Evolutionary conservation across 2,113 vertebrate genomes (phyloP).

Genomic region (Turnix velox): DNA sequence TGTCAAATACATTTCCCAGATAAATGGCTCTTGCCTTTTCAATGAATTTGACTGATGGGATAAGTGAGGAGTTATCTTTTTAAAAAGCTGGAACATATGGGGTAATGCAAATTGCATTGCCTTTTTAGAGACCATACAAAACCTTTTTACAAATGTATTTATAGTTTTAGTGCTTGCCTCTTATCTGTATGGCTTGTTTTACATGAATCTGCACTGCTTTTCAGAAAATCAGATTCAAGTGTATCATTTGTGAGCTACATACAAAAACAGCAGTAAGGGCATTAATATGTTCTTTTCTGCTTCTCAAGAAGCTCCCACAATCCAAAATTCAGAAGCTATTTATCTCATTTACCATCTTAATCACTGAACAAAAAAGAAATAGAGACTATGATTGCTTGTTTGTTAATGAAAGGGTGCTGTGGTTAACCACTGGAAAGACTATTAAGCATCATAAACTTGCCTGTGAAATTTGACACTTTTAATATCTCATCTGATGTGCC

Average conservation of each 20-base stretch:
- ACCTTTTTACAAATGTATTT: constrained; percentile 7
- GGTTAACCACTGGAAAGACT: constrained; percentile 60
- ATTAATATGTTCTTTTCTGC: constrained; percentile 57
- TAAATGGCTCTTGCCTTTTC: constrained; percentile 26
- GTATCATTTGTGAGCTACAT: constrained; percentile 1
- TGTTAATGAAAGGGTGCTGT: constrained; percentile 58
- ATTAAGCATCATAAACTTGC: constrained; percentile 60
- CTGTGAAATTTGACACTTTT: constrained; percentile 55
- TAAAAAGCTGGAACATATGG: not conserved
- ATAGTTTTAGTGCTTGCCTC: constrained; percentile 24
- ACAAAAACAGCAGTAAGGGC: not conserved
- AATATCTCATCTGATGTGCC: not conserved
- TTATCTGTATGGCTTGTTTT: constrained; percentile 34
- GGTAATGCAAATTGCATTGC: not conserved
- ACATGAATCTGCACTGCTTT: constrained; percentile 8
- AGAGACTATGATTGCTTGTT: constrained; percentile 54
- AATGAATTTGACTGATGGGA: constrained; percentile 19
- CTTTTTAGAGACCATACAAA: constrained; percentile 14
- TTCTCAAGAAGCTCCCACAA: constrained; percentile 51
- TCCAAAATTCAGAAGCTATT: constrained; percentile 49
- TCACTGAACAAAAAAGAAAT: constrained; percentile 9
- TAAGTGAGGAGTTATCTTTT: not conserved
- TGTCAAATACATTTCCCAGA: constrained; percentile 35
- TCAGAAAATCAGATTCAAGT: constrained; percentile 47
- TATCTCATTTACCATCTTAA: constrained; percentile 64